These are phyloP conservation scores for Rhabdomys pumilio DNA, from an alignment of 2,797 vertebrate genomes.

Conservation along the genomic window DNA sequence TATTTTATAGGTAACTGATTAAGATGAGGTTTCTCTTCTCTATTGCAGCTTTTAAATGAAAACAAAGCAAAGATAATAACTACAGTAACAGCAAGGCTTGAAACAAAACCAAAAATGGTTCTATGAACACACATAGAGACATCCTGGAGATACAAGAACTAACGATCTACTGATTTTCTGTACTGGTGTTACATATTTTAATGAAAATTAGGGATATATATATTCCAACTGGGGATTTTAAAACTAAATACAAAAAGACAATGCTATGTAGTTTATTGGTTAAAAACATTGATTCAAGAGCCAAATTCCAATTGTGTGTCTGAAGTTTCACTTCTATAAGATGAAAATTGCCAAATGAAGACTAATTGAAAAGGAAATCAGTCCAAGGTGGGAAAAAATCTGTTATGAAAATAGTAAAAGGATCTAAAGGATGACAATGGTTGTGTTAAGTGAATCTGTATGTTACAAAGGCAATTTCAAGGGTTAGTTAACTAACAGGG, in stretches of 20 bases:
- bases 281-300: background rate
- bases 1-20: slow-evolving; percentile 55
- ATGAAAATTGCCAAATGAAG: background rate
- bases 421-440: background rate
- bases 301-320: rapidly evolving
- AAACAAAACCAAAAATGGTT: slow-evolving; percentile 56
- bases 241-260: background rate
- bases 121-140: slow-evolving; percentile 30
- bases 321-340: slow-evolving; percentile 48
- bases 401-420: background rate
- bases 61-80: slow-evolving; percentile 11
- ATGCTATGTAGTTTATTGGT: background rate
- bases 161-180: background rate
- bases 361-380: slow-evolving; percentile 24
- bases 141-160: background rate
- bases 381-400: background rate
- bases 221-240: background rate
- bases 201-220: background rate
- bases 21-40: slow-evolving; percentile 50
- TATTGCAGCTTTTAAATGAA: background rate
- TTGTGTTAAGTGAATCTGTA: background rate
- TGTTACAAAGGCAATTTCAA: background rate
- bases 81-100: slow-evolving; percentile 22
- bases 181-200: slow-evolving; percentile 5
- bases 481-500: background rate